phyloP scores from a whole-genome alignment of 2,113 vertebrate species.

The Hystrix cristata region DNA sequence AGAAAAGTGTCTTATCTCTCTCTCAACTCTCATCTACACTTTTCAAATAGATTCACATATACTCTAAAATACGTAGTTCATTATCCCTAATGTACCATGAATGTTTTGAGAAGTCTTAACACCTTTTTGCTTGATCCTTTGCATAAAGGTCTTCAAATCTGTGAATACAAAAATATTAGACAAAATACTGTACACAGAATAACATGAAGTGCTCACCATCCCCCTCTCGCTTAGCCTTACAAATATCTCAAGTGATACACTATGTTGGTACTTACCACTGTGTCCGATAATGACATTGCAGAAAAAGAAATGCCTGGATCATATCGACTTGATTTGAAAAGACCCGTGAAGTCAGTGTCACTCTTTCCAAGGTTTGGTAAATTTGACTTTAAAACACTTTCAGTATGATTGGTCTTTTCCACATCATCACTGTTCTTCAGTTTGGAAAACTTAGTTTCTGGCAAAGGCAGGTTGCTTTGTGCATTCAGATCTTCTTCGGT shows the following conservation, averaged over 20 bases:
- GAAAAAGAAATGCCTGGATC: constrained; percentile 83
- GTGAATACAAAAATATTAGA: neutral
- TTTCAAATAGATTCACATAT: neutral
- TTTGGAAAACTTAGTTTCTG: constrained; percentile 79
- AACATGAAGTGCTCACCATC: neutral
- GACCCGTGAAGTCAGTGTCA: constrained; percentile 85
- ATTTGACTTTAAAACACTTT: constrained; percentile 54
- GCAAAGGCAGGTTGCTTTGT: constrained; percentile 52
- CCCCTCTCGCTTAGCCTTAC: neutral
- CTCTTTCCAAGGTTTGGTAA: constrained; percentile 77
- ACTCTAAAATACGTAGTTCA: neutral
- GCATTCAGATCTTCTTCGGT: constrained; percentile 80
- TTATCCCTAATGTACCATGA: neutral
- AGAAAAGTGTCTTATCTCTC: neutral
- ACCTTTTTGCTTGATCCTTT: neutral
- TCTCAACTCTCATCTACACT: neutral
- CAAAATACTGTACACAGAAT: neutral
- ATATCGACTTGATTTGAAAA: constrained; percentile 83
- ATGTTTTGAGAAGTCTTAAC: neutral
- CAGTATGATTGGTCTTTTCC: constrained; percentile 57
- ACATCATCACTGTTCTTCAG: neutral
- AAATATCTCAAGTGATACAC: neutral
- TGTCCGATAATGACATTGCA: constrained; percentile 82
- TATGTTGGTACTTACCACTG: constrained; percentile 88
- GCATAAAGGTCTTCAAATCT: constrained; percentile 17